Conservation (phyloP, 2,113 vertebrate genomes). For the Amia ocellicauda region DNA sequence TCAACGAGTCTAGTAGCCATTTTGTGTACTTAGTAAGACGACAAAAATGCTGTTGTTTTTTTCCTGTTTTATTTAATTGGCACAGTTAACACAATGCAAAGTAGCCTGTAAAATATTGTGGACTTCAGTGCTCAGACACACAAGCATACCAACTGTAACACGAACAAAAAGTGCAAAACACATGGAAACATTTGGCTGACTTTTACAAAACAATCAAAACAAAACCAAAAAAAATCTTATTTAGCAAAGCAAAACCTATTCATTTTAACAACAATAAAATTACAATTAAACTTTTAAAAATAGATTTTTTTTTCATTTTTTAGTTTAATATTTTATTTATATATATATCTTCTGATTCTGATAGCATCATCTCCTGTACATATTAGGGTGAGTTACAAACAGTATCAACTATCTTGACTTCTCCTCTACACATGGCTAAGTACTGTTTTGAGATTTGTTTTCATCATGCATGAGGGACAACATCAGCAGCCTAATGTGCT, state of each 20-base stretch:
- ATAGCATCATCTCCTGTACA: conserved; percentile 51
- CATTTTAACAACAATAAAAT: conserved; percentile 38
- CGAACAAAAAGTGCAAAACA: conserved; percentile 64
- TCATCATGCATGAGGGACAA: conserved; percentile 6
- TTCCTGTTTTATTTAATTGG: conserved; percentile 70
- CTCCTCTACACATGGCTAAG: not conserved
- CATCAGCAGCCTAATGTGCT: not conserved
- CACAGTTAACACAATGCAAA: conserved; percentile 75
- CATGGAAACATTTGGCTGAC: conserved; percentile 57
- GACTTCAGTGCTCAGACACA: conserved; percentile 68
- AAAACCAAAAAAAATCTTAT: conserved; percentile 54
- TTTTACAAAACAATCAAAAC: conserved; percentile 32
- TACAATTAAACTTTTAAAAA: conserved; percentile 62
- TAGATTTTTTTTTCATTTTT: conserved; percentile 56
- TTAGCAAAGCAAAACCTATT: conserved; percentile 60
- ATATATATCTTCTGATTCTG: conserved; percentile 24
- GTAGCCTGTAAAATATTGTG: conserved; percentile 29
- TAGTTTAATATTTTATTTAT: conserved; percentile 47
- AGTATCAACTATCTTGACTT: conserved; percentile 15
- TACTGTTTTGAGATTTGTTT: conserved; percentile 15
- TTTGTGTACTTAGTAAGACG: not conserved
- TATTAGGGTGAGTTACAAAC: conserved; percentile 32
- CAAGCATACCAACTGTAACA: conserved; percentile 64
- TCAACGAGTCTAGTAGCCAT: not conserved
- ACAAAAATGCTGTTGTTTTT: conserved; percentile 24